Evolutionary conservation across 2,113 vertebrate genomes (phyloP).

Genomic region (Raja brachyura): DNA sequence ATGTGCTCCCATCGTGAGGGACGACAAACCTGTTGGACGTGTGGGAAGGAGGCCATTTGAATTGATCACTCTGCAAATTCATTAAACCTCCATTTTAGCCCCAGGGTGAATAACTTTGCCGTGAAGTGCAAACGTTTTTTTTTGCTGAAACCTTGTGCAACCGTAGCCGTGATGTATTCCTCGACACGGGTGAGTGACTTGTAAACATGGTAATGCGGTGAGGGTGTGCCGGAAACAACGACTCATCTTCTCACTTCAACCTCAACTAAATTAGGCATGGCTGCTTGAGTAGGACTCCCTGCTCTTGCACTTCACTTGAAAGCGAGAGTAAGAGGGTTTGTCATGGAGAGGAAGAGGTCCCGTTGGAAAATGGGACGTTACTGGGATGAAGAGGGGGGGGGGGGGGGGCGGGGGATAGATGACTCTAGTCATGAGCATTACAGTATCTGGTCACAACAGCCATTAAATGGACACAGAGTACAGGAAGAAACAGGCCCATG

Average conservation of each 20-base stretch:
- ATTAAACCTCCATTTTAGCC: background rate
- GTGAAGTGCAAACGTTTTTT: background rate
- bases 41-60: slow-evolving; percentile 1
- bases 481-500: too few species aligned
- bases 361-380: background rate
- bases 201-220: too few species aligned
- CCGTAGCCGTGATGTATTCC: background rate
- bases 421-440: background rate
- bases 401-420: background rate
- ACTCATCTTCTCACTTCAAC: background rate
- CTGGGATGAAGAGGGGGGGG: too few species aligned
- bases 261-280: background rate
- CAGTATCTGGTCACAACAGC: background rate
- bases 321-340: background rate
- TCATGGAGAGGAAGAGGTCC: background rate
- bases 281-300: background rate
- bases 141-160: background rate
- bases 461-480: background rate
- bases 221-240: too few species aligned
- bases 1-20: background rate
- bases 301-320: background rate
- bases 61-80: slow-evolving; percentile 35
- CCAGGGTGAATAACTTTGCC: background rate
- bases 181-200: too few species aligned
- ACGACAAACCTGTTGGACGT: slow-evolving; percentile 6